phyloP scores from a whole-genome alignment of 2,113 vertebrate genomes.

The Triplophysa siluroides region DNA sequence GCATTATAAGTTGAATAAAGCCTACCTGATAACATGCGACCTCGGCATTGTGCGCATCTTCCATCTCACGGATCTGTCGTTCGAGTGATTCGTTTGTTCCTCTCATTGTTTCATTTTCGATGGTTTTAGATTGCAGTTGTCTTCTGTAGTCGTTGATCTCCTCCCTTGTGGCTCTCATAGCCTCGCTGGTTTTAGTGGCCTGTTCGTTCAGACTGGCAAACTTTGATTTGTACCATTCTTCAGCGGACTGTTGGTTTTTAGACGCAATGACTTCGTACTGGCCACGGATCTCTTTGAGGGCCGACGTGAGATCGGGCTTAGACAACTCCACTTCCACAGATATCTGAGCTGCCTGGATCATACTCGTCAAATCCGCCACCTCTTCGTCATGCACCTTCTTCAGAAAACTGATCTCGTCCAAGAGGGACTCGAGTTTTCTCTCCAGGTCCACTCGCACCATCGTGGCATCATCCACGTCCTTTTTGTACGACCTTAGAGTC shows the following conservation, averaged over 20 bases:
- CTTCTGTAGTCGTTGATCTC: slow-evolving; percentile 89
- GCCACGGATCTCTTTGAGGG: slow-evolving; percentile 88
- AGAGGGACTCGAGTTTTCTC: slow-evolving; percentile 86
- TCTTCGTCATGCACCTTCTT: slow-evolving; percentile 89
- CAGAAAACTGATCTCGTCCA: slow-evolving; percentile 88
- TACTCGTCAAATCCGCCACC: slow-evolving; percentile 83
- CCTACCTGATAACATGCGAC: slow-evolving; percentile 81
- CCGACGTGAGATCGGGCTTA: slow-evolving; percentile 88
- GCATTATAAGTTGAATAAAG: not conserved
- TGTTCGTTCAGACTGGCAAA: slow-evolving; percentile 87
- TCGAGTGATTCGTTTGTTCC: slow-evolving; percentile 88
- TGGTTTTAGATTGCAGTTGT: slow-evolving; percentile 86
- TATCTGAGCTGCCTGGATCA: slow-evolving; percentile 83
- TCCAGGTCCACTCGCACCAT: slow-evolving; percentile 88
- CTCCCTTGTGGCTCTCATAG: slow-evolving; percentile 85
- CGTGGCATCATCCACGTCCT: slow-evolving; percentile 87
- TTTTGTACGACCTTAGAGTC: slow-evolving; percentile 81
- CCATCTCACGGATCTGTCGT: slow-evolving; percentile 86
- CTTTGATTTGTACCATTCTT: slow-evolving; percentile 95
- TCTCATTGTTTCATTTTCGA: slow-evolving; percentile 85
- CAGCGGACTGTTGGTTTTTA: slow-evolving; percentile 91
- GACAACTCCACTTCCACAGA: slow-evolving; percentile 83
- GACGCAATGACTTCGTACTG: slow-evolving; percentile 92
- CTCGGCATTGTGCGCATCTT: slow-evolving; percentile 81
- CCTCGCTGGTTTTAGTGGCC: slow-evolving; percentile 86